Base-by-base conservation (phyloP, 1,140 invertebrate species). In the Homalodisca vitripennis region DNA sequence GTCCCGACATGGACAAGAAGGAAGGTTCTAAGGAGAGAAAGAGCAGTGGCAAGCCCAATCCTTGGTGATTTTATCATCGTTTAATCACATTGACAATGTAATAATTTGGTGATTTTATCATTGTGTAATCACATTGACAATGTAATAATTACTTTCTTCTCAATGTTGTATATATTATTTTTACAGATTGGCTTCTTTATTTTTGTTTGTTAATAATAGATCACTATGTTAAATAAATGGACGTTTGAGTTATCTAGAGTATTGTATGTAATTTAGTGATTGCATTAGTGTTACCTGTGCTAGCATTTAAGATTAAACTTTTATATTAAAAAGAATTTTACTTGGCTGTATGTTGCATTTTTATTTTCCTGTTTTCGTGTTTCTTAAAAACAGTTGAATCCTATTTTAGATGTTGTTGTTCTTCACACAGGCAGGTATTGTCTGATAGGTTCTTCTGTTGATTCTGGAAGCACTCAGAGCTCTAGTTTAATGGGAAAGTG, bases 1-100 rank as follows among this genome's bases (percentile, higher is more conserved):
- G 32, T 41, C 41, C 63, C 13, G 63, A 66, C 13, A 20, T 14
- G 6, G 34, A 27, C 13, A 66, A 66, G 63, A 47, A 66, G 17
- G 63, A 47, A 26, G 34, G 10, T 1, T 1, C 32, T 2, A 47
- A 66, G 27, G 63, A 66, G 10, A 24, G 32, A 13, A 66, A 66
- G 34, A 66, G 29, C 34, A n/a, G 31, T 6, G 31, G 60, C 20
- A 66, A 66, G 47, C 10, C 63, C 63, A 26, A 46, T 27, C 63
- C 63, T 26, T 66, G 63, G 63, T 66, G 26, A 47, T 27, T 3
- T 27, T n/a, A n/a, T n/a, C n/a, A n/a, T n/a, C n/a, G n/a, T n/a
- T n/a, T n/a, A n/a, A n/a, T n/a, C n/a, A n/a, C n/a, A n/a, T n/a
- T n/a, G n/a, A n/a, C n/a, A n/a, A n/a, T n/a, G n/a, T n/a, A n/a